A percentile compares a stretch with the other conserved stretches of the same genome.
Conservation (phyloP, 2,888 invertebrate species). For the Hydrotaea diabolus region DNA sequence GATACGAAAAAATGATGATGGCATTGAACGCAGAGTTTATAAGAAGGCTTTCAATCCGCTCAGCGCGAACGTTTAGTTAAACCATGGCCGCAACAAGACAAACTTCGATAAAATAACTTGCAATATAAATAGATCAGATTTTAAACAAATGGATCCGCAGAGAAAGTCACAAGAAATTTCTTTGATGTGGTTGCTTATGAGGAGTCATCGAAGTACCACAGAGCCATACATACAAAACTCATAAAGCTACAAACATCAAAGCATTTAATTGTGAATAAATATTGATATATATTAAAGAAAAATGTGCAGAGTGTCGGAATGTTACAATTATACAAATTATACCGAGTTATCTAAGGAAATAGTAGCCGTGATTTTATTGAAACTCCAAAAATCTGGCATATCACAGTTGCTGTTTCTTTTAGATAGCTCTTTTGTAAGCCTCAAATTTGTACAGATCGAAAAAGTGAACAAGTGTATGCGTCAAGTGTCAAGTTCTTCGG, state of each 20-base stretch:
- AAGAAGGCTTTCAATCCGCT: slow-evolving; percentile 70
- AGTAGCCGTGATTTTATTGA: slow-evolving; percentile 80
- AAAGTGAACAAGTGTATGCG: slow-evolving; percentile 22
- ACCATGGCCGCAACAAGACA: neutral
- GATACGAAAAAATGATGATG: slow-evolving; percentile 62
- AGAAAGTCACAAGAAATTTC: slow-evolving; percentile 74
- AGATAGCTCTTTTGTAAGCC: slow-evolving; percentile 81
- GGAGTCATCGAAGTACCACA: slow-evolving; percentile 61
- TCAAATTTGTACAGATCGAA: slow-evolving; percentile 59
- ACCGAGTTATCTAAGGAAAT: slow-evolving; percentile 81
- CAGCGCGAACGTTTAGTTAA: slow-evolving; percentile 65
- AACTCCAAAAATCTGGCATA: slow-evolving; percentile 72
- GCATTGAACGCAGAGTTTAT: slow-evolving; percentile 76
- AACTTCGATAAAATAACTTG: slow-evolving; percentile 21
- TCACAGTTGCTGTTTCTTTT: slow-evolving; percentile 81
- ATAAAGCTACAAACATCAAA: slow-evolving; percentile 81
- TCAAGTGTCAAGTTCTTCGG: slow-evolving; percentile 9
- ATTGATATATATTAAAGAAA: neutral
- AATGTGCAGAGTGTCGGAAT: neutral
- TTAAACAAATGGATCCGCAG: too few species aligned
- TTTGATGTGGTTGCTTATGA: slow-evolving; percentile 80
- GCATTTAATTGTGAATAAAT: slow-evolving; percentile 72
- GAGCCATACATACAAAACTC: slow-evolving; percentile 70
- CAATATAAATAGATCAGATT: neutral
- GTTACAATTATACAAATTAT: slow-evolving; percentile 70